Percentiles rank a stretch among this genome's conserved stretches.
These are phyloP conservation scores for Patella vulgata DNA, from an alignment of 1,140 invertebrate species.

Conservation along the genomic window DNA sequence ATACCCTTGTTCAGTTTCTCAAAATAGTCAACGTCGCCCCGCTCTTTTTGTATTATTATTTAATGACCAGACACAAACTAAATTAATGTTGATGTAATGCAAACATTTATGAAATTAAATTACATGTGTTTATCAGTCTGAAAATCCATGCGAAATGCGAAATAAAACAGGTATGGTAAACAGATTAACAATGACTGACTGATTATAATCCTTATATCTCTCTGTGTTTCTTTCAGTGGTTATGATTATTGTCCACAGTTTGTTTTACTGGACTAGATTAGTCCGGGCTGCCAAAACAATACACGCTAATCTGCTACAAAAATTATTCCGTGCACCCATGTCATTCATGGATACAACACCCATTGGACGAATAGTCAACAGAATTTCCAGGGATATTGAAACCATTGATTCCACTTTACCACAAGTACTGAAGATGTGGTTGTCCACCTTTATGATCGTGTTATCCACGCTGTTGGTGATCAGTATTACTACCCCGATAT, in stretches of 20 bases:
- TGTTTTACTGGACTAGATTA: conserved; percentile 47
- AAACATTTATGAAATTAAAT: too few relatives aligned
- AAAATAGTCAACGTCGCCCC: too few relatives aligned
- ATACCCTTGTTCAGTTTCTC: too few relatives aligned
- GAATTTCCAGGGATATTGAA: conserved; percentile 71
- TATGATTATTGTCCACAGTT: conserved; percentile 38
- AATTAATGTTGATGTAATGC: too few relatives aligned
- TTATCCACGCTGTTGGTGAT: conserved; percentile 15
- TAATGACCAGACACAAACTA: too few relatives aligned
- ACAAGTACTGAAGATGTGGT: conserved; percentile 36
- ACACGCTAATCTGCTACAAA: conserved; percentile 56
- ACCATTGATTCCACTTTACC: conserved; percentile 51
- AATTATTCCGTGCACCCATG: conserved; percentile 70
- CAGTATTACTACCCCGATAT: conserved; percentile 10
- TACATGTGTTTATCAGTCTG: too few relatives aligned
- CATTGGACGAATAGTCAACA: conserved; percentile 72
- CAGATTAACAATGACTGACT: neutral
- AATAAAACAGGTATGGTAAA: neutral
- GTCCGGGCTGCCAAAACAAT: conserved; percentile 53
- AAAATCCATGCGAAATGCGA: neutral
- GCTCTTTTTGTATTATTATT: too few relatives aligned
- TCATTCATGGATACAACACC: conserved; percentile 75
- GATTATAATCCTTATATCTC: neutral
- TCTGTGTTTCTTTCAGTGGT: conserved; percentile 37
- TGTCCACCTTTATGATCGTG: conserved; percentile 22